Evolutionary conservation across 2,113 vertebrate species (phyloP).

Genomic region (Pavo muticus): DNA sequence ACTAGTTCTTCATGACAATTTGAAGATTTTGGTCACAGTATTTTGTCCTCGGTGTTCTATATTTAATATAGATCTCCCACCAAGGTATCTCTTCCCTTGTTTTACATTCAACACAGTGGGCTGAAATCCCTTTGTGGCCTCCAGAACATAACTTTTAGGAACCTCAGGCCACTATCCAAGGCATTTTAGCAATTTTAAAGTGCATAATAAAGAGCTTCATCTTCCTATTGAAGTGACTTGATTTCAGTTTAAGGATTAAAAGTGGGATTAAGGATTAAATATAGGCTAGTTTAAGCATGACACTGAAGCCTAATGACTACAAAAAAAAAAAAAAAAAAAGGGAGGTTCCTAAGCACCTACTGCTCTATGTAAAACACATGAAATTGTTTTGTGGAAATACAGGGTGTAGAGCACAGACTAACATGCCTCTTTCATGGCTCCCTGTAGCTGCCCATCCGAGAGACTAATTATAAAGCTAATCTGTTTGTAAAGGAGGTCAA

Average conservation of each 20-base stretch:
- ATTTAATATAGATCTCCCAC: neutral
- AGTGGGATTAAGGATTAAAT: slow-evolving; percentile 12
- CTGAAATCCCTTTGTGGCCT: neutral
- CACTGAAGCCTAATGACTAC: neutral
- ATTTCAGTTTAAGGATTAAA: neutral
- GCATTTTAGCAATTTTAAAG: neutral
- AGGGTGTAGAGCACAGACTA: neutral
- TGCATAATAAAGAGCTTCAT: neutral
- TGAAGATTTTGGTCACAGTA: neutral
- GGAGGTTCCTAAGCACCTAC: neutral
- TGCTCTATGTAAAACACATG: neutral
- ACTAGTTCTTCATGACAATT: neutral
- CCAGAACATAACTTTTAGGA: neutral
- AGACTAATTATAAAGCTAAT: fast-evolving
- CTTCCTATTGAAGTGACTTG: neutral
- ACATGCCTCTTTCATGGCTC: neutral
- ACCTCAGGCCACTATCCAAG: neutral
- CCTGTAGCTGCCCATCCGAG: neutral
- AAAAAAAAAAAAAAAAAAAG: neutral
- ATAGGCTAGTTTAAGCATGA: neutral
- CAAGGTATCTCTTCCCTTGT: neutral
- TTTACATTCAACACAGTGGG: neutral
- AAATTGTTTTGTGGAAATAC: neutral
- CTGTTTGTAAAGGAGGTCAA: neutral
- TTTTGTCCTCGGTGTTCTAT: neutral